Conservation (phyloP, 92 coral and sea anemone genomes). For the Actinostola sp. region DNA sequence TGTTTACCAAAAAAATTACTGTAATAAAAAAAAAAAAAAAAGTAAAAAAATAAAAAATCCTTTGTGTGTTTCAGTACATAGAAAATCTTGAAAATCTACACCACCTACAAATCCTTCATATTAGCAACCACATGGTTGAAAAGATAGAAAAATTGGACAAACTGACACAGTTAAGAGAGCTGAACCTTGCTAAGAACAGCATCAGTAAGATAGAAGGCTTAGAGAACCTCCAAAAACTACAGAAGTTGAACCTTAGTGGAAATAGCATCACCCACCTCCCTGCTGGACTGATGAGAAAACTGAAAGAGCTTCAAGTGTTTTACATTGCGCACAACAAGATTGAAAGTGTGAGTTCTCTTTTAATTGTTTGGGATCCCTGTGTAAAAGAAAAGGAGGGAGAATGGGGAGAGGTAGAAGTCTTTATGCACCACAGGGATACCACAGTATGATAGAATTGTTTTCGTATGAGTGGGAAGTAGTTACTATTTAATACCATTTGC, state of each 20-base stretch:
- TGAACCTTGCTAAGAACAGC: constrained; percentile 83
- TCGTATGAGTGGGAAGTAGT: too few relatives aligned
- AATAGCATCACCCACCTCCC: constrained; percentile 80
- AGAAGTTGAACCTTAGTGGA: constrained; percentile 84
- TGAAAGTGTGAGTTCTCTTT: constrained; percentile 66
- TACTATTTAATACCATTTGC: too few relatives aligned
- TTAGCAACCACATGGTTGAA: constrained; percentile 88
- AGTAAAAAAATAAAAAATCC: neutral
- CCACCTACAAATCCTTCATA: constrained; percentile 67
- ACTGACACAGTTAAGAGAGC: constrained; percentile 80
- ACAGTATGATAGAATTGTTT: too few relatives aligned
- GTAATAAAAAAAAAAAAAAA: too few relatives aligned
- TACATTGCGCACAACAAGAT: constrained; percentile 80
- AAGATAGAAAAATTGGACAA: constrained; percentile 91
- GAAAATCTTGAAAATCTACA: constrained; percentile 88
- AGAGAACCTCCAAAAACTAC: constrained; percentile 68
- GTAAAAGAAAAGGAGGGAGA: too few relatives aligned
- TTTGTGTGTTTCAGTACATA: constrained; percentile 62
- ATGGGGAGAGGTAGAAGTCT: too few relatives aligned
- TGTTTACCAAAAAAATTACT: too few relatives aligned
- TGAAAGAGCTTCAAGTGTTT: constrained; percentile 72
- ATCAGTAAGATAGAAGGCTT: constrained; percentile 85
- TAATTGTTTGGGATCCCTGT: too few relatives aligned
- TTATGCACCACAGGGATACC: too few relatives aligned
- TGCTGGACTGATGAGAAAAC: constrained; percentile 72